Conservation (phyloP, 2,888 invertebrate species). For the Archips crataeganus region DNA sequence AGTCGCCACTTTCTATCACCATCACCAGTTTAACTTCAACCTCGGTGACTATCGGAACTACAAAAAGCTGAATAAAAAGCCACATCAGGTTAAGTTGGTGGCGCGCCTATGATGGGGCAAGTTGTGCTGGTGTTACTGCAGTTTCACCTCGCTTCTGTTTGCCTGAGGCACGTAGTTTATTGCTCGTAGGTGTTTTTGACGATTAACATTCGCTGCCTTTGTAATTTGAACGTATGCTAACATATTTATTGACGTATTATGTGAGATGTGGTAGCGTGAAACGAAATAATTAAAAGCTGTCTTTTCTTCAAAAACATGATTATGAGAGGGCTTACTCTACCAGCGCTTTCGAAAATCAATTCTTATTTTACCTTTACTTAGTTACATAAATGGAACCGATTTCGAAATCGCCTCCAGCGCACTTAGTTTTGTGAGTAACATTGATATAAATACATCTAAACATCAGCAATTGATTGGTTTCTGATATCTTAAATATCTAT, state of each 20-base stretch:
- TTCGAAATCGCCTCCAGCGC: not conserved
- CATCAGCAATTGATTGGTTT: conserved; percentile 4
- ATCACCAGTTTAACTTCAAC: conserved; percentile 56
- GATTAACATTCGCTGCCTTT: conserved; percentile 54
- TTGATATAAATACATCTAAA: conserved; percentile 12
- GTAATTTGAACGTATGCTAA: conserved; percentile 57
- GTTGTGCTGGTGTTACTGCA: conserved; percentile 53
- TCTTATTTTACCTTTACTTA: not conserved
- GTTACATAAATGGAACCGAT: not conserved
- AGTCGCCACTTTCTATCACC: conserved; percentile 69
- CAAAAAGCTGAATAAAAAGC: conserved; percentile 14
- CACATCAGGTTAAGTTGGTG: conserved; percentile 33
- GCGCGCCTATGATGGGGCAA: conserved; percentile 54
- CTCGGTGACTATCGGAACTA: conserved; percentile 48
- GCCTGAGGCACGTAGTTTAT: conserved; percentile 69
- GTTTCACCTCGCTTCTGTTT: conserved; percentile 74
- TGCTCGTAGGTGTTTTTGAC: conserved; percentile 64
- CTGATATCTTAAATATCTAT: conserved; percentile 8
- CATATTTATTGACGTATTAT: conserved; percentile 58
- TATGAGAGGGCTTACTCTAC: not conserved
- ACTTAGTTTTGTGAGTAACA: not conserved
- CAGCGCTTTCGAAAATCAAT: not conserved
- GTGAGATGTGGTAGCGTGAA: not conserved
- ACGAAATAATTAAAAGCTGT: not conserved
- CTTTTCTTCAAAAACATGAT: not conserved